A percentile compares a stretch with the other conserved stretches of the same genome.
Conservation (phyloP, 2,113 vertebrate genomes). For the Chionodraco myersi region DNA sequence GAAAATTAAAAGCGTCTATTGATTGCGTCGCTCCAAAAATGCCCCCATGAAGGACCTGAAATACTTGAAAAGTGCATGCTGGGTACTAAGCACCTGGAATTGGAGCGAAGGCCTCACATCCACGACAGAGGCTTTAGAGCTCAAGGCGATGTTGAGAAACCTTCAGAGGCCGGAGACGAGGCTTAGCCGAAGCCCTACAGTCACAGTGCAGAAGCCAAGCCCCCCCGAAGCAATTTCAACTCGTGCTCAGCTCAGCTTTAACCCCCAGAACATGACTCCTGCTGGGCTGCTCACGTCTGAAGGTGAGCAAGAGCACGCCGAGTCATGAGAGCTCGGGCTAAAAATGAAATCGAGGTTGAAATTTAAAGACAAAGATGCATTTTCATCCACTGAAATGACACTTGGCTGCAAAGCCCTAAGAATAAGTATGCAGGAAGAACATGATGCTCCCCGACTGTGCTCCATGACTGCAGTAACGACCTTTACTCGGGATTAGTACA, state of each 20-base stretch:
- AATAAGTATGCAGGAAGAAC: constrained; percentile 24
- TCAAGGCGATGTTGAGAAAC: constrained; percentile 65
- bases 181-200: constrained; percentile 63
- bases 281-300: constrained; percentile 40
- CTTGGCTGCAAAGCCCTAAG: constrained; percentile 15
- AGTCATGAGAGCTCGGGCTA: constrained; percentile 7
- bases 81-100: constrained; percentile 65
- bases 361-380: constrained; percentile 14
- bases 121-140: constrained; percentile 67
- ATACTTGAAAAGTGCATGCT: constrained; percentile 15
- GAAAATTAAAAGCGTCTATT: constrained; percentile 49
- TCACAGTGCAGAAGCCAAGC: background rate
- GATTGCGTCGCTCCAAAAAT: constrained; percentile 37
- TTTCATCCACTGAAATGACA: background rate
- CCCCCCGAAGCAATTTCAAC: constrained; percentile 55
- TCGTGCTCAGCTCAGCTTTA: constrained; percentile 56
- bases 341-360: constrained; percentile 20
- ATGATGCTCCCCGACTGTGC: constrained; percentile 13
- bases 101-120: constrained; percentile 55
- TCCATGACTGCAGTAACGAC: constrained; percentile 60
- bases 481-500: constrained; percentile 72
- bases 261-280: constrained; percentile 42
- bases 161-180: constrained; percentile 55
- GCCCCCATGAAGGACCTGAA: constrained; percentile 16
- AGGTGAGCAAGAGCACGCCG: constrained; percentile 46